Conservation (phyloP, 2,797 vertebrate species). For the Clarias platycephalus region DNA sequence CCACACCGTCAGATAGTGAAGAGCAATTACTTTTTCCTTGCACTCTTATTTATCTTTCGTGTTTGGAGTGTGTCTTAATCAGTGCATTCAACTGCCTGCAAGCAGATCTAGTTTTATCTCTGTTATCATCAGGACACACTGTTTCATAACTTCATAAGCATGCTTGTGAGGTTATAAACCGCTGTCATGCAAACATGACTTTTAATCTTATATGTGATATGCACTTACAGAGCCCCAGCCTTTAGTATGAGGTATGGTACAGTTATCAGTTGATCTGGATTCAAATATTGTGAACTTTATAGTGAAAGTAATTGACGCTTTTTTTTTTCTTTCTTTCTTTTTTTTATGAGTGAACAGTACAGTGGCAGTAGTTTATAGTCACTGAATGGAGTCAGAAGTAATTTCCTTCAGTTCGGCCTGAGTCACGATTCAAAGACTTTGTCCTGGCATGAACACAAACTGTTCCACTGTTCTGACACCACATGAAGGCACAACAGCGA, state of each 20-base stretch:
- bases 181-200: neutral
- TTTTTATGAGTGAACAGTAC: neutral
- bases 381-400: neutral
- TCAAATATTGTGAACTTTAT: neutral
- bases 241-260: neutral
- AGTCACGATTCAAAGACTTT: conserved; percentile 40
- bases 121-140: conserved; percentile 1
- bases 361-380: neutral
- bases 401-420: conserved; percentile 26
- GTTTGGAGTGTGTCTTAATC: neutral
- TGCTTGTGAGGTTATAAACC: conserved; percentile 7
- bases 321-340: neutral
- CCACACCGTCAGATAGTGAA: neutral
- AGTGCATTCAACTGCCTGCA: neutral
- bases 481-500: conserved; percentile 18
- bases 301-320: neutral
- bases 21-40: neutral
- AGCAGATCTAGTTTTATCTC: conserved; percentile 18
- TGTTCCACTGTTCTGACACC: neutral
- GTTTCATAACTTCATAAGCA: conserved; percentile 7
- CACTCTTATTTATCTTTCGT: conserved; percentile 2
- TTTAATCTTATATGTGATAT: conserved; percentile 3
- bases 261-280: neutral
- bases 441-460: conserved; percentile 35
- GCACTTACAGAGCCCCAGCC: neutral